These are phyloP conservation scores for Xenopus laevis DNA, from an alignment of 2,113 vertebrate species.

Conservation along the genomic window DNA sequence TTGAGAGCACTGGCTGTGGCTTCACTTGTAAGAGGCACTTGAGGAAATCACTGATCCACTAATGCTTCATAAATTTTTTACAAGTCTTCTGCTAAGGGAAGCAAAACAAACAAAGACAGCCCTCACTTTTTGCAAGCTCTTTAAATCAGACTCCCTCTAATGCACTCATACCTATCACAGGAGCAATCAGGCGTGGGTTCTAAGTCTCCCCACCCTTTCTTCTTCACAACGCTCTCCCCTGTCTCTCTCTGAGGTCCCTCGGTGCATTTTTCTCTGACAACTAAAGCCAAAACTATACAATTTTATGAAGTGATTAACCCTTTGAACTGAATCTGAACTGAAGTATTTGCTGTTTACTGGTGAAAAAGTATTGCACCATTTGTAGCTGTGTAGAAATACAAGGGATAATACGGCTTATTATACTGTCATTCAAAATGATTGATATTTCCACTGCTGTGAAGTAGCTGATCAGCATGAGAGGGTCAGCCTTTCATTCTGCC, in stretches of 20 bases:
- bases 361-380: no score
- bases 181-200: conserved; percentile 60
- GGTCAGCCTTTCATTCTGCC: no score
- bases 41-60: conserved; percentile 64
- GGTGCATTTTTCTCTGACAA: neutral
- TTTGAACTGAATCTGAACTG: no score
- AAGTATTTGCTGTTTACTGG: no score
- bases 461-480: no score
- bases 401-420: no score
- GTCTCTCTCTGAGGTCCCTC: neutral
- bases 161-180: conserved; percentile 59
- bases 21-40: conserved; percentile 55
- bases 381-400: no score
- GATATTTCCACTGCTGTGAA: no score
- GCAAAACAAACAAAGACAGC: conserved; percentile 68
- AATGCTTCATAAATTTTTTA: conserved; percentile 72
- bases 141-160: conserved; percentile 65
- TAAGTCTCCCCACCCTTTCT: conserved; percentile 35
- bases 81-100: conserved; percentile 65
- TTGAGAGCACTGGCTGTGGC: conserved; percentile 1
- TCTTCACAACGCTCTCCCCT: neutral
- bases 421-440: no score
- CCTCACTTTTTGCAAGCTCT: conserved; percentile 54
- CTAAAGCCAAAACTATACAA: neutral
- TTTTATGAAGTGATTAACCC: conserved; percentile 1